A percentile compares a stretch with the other conserved stretches of the same genome.
Conservation (phyloP, 2,888 invertebrate genomes). For the Lasioglossum malachurum region DNA sequence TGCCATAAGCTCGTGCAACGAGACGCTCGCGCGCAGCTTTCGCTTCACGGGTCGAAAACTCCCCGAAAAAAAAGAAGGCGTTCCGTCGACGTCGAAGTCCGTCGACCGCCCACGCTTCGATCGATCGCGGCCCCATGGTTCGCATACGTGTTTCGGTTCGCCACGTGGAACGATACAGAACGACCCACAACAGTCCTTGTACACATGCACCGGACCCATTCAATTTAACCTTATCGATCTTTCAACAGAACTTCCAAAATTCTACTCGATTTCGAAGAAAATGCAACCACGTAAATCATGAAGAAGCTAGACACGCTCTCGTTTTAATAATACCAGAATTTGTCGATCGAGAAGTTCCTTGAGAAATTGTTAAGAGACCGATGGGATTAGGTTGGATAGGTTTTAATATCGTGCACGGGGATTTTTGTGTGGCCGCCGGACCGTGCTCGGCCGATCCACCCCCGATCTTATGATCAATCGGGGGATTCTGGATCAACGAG, state of each 20-base stretch:
- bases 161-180: not conserved
- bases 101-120: not conserved
- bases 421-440: not conserved
- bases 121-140: not conserved
- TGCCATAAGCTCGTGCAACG: conserved; percentile 51
- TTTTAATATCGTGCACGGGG: not conserved
- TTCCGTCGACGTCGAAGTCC: conserved; percentile 16
- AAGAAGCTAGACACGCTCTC: not conserved
- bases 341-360: not conserved
- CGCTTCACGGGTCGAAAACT: not conserved
- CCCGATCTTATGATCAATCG: conserved; percentile 19
- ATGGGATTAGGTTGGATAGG: not conserved
- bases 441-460: conserved; percentile 6
- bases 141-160: conserved; percentile 4
- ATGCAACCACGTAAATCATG: not conserved
- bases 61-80: conserved; percentile 8
- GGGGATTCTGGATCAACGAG: not conserved
- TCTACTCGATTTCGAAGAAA: not conserved
- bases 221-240: not conserved
- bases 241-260: not conserved
- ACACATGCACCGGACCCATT: not conserved
- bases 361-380: not conserved
- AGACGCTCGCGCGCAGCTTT: conserved; percentile 28
- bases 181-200: not conserved
- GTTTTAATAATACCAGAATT: not conserved